Evolutionary conservation across 2,888 invertebrate genomes (phyloP).

Genomic region (Nycteola revayana): DNA sequence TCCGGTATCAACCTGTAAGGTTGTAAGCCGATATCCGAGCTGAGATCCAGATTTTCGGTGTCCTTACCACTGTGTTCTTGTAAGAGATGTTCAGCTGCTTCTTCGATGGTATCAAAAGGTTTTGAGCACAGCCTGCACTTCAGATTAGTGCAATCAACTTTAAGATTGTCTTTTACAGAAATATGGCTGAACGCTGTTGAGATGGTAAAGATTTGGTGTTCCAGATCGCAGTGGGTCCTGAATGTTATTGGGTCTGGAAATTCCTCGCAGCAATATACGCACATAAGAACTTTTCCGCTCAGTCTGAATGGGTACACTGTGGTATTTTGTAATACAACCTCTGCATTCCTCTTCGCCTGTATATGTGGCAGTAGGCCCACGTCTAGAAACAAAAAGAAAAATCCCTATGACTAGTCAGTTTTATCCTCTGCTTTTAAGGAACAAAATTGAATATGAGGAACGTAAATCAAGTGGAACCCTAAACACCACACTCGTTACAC

Average conservation of each 20-base stretch:
- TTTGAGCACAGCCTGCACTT: constrained; percentile 53
- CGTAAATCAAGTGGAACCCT: too few relatives aligned
- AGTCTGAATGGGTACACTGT: constrained; percentile 70
- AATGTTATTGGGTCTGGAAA: constrained; percentile 54
- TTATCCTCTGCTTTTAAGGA: constrained; percentile 9
- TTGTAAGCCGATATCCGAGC: constrained; percentile 56
- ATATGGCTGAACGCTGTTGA: constrained; percentile 63
- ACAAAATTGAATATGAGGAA: too few relatives aligned
- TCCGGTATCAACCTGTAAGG: constrained; percentile 58
- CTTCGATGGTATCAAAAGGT: constrained; percentile 43
- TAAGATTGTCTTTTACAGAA: constrained; percentile 54
- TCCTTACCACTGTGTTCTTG: constrained; percentile 39
- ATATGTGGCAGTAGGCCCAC: constrained; percentile 38
- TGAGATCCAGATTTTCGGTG: constrained; percentile 40
- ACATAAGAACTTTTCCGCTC: constrained; percentile 52
- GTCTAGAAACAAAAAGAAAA: constrained; percentile 70
- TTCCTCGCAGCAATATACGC: constrained; percentile 69
- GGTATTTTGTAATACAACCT: constrained; percentile 63
- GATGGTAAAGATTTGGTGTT: constrained; percentile 50
- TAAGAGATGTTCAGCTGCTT: constrained; percentile 53
- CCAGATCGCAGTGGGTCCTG: constrained; percentile 52
- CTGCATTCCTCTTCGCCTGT: constrained; percentile 65
- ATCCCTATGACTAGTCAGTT: constrained; percentile 41
- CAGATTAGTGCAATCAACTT: constrained; percentile 61
- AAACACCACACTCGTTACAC: too few relatives aligned